phyloP scores from a whole-genome alignment of 2,797 vertebrate species.

The Anguilla anguilla region DNA sequence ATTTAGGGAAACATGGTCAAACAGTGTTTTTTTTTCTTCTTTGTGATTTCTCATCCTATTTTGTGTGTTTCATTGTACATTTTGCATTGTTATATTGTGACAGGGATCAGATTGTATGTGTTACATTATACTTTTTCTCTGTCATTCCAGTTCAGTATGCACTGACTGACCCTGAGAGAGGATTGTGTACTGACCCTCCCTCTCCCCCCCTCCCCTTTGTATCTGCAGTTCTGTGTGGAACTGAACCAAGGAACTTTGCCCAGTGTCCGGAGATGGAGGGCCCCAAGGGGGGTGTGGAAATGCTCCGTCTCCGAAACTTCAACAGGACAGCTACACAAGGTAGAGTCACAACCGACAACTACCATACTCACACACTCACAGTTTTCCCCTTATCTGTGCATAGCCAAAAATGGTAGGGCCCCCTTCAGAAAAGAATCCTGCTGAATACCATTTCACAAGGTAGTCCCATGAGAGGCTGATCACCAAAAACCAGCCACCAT shows the following conservation, averaged over 20 bases:
- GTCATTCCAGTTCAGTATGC: neutral
- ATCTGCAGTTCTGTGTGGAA: conserved; percentile 86
- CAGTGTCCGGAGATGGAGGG: conserved; percentile 88
- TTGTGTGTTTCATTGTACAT: neutral
- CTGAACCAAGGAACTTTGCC: conserved; percentile 86
- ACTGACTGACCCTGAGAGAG: neutral
- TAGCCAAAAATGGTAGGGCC: neutral
- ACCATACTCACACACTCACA: neutral
- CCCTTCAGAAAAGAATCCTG: neutral
- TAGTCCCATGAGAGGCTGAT: neutral
- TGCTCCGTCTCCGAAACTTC: conserved; percentile 80
- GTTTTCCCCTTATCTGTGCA: neutral
- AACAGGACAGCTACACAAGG: conserved; percentile 77
- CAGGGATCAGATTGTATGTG: neutral
- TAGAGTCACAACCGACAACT: conserved; percentile 51
- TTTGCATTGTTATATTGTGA: neutral
- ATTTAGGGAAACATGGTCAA: neutral
- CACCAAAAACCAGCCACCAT: neutral
- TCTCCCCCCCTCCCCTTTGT: conserved; percentile 28
- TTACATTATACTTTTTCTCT: neutral
- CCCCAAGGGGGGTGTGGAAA: conserved; percentile 86
- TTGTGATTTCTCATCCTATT: neutral
- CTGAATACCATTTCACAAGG: neutral
- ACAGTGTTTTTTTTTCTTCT: neutral
- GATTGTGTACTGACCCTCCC: neutral